Conservation (phyloP, 2,797 vertebrate genomes). For the Helostoma temminkii region DNA sequence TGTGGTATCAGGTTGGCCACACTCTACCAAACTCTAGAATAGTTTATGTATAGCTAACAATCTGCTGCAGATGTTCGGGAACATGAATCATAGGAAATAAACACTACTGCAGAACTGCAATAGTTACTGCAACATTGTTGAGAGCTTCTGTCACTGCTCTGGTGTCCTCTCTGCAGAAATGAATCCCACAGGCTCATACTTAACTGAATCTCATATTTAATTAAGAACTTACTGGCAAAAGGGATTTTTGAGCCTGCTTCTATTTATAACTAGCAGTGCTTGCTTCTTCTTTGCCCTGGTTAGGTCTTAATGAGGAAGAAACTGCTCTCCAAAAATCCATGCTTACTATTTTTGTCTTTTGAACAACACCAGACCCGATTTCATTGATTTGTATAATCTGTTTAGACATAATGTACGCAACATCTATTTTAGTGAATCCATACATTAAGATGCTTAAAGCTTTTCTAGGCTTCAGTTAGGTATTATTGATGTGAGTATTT, state of each 20-base stretch:
- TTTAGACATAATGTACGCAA: neutral
- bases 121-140: slow-evolving; percentile 6
- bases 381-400: neutral
- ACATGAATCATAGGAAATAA: neutral
- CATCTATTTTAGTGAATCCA: too few relatives aligned
- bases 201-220: slow-evolving; percentile 76
- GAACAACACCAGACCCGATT: neutral
- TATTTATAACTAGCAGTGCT: slow-evolving; percentile 60
- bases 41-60: neutral
- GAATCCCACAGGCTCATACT: slow-evolving; percentile 51
- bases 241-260: slow-evolving; percentile 53
- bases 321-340: slow-evolving; percentile 7
- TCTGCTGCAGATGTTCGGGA: neutral
- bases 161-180: slow-evolving; percentile 31
- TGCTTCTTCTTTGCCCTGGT: slow-evolving; percentile 28
- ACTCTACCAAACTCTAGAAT: neutral
- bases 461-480: too few relatives aligned
- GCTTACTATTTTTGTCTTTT: neutral
- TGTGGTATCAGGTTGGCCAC: neutral
- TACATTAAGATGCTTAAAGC: too few relatives aligned
- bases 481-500: too few relatives aligned
- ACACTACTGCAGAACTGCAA: neutral
- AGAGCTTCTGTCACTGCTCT: slow-evolving; percentile 26
- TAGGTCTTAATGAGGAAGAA: slow-evolving; percentile 23
- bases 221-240: slow-evolving; percentile 64